Evolutionary conservation across 2,113 vertebrate genomes (phyloP).

Genomic region (Electrona antarctica): DNA sequence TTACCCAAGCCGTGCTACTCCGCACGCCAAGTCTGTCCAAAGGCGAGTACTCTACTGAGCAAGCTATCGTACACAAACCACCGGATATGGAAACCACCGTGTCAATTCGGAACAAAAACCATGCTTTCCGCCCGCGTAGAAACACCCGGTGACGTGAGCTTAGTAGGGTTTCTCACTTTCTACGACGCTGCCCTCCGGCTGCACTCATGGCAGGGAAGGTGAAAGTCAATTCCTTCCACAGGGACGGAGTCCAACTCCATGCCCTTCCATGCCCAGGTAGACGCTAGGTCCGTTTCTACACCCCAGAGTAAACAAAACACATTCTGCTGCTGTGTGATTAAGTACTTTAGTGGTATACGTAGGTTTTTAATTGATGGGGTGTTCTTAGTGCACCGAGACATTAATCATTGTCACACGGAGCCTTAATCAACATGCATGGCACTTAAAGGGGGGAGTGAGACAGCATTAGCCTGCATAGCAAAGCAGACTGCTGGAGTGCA

Average conservation of each 20-base stretch:
- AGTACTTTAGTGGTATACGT: too few relatives aligned
- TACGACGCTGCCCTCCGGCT: neutral
- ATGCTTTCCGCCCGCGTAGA: too few relatives aligned
- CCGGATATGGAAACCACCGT: too few relatives aligned
- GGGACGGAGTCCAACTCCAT: too few relatives aligned
- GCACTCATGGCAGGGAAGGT: neutral
- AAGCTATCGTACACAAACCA: too few relatives aligned
- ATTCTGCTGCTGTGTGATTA: too few relatives aligned
- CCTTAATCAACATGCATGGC: slow-evolving; percentile 58
- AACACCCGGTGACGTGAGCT: too few relatives aligned
- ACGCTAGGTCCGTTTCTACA: neutral
- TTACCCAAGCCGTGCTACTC: too few relatives aligned
- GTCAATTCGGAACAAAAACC: too few relatives aligned
- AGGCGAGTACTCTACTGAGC: too few relatives aligned
- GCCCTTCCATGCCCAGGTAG: neutral
- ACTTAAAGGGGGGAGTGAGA: slow-evolving; percentile 48
- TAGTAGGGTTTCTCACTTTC: neutral
- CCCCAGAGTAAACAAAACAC: too few relatives aligned
- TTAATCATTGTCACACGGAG: slow-evolving; percentile 41
- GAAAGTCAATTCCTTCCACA: neutral
- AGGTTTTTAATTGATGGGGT: slow-evolving; percentile 34
- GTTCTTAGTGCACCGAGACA: slow-evolving; percentile 41
- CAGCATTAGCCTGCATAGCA: slow-evolving; percentile 45
- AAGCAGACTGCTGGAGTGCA: slow-evolving; percentile 63
- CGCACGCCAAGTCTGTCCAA: too few relatives aligned